Evolutionary conservation across 2,797 vertebrate genomes (phyloP).

Genomic region (Leucoraja ocellata): DNA sequence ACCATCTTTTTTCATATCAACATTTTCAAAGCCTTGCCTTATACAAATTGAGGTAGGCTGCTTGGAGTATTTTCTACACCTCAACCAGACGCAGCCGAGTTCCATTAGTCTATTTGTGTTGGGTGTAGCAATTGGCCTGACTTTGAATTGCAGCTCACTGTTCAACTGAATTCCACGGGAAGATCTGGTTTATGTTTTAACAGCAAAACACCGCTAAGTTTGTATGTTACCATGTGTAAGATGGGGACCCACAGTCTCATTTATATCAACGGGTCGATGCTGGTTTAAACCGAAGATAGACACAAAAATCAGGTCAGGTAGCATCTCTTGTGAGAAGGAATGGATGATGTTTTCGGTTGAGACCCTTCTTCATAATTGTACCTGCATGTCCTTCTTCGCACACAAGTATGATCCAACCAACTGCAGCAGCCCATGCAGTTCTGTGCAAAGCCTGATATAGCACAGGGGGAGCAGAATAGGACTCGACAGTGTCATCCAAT

Average conservation of each 20-base stretch:
- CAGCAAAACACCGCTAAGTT: background rate
- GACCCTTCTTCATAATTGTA: slow-evolving; percentile 39
- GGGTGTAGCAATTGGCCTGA: background rate
- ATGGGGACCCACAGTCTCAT: no score
- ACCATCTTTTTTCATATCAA: background rate
- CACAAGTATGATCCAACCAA: slow-evolving; percentile 71
- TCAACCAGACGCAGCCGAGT: background rate
- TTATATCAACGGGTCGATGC: no score
- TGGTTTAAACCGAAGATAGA: no score
- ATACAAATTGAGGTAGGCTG: background rate
- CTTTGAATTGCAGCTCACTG: background rate
- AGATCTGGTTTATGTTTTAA: background rate
- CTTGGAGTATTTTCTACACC: background rate
- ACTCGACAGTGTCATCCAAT: slow-evolving; percentile 54
- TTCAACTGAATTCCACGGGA: background rate
- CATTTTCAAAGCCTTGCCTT: background rate
- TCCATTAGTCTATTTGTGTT: background rate
- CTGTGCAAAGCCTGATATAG: slow-evolving; percentile 75
- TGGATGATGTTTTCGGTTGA: no score
- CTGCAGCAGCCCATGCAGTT: slow-evolving; percentile 63
- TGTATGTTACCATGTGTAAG: background rate
- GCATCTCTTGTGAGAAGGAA: no score
- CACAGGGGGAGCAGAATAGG: slow-evolving; percentile 53
- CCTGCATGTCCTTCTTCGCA: slow-evolving; percentile 75
- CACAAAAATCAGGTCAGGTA: no score